Evolutionary conservation across 2,797 vertebrate genomes (phyloP).

Genomic region (Sorex maritimensis): DNA sequence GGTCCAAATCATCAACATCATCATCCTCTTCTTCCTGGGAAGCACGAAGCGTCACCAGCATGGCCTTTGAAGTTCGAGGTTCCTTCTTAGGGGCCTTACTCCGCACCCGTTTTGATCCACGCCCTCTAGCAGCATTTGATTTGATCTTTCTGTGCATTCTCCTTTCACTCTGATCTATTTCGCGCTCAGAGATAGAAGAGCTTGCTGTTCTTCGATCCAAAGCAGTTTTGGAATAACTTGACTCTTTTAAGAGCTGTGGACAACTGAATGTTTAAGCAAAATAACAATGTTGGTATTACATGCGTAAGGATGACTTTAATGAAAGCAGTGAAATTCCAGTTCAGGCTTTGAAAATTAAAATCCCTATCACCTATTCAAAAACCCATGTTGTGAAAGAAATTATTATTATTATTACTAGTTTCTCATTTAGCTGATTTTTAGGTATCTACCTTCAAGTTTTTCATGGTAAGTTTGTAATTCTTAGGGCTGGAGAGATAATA

Average conservation of each 20-base stretch:
- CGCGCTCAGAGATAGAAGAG: slow-evolving; percentile 80
- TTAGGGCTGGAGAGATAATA: too few species aligned
- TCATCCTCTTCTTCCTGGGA: slow-evolving; percentile 91
- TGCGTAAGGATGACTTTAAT: slow-evolving; percentile 48
- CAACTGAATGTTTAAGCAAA: slow-evolving; percentile 81
- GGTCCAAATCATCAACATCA: slow-evolving; percentile 90
- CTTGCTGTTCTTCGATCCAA: slow-evolving; percentile 63
- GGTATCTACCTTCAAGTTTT: slow-evolving; percentile 45
- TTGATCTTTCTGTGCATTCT: slow-evolving; percentile 88
- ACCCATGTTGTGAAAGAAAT: not conserved
- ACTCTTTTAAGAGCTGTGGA: slow-evolving; percentile 83
- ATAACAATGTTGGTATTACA: slow-evolving; percentile 74
- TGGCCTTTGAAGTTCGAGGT: slow-evolving; percentile 89
- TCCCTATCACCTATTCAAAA: slow-evolving; percentile 59
- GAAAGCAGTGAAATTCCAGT: slow-evolving; percentile 64
- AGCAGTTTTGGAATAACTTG: slow-evolving; percentile 72
- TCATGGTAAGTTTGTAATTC: not conserved
- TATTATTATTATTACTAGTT: slow-evolving; percentile 54
- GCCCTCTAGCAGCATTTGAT: slow-evolving; percentile 83
- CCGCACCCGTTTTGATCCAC: slow-evolving; percentile 83
- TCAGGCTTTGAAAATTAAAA: slow-evolving; percentile 75
- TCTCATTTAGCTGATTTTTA: slow-evolving; percentile 54
- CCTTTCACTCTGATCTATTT: slow-evolving; percentile 70
- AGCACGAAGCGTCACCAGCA: slow-evolving; percentile 94
- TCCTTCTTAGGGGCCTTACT: slow-evolving; percentile 87